phyloP scores from a whole-genome alignment of 2,888 invertebrate species.

The Chrysolina oricalcia region DNA sequence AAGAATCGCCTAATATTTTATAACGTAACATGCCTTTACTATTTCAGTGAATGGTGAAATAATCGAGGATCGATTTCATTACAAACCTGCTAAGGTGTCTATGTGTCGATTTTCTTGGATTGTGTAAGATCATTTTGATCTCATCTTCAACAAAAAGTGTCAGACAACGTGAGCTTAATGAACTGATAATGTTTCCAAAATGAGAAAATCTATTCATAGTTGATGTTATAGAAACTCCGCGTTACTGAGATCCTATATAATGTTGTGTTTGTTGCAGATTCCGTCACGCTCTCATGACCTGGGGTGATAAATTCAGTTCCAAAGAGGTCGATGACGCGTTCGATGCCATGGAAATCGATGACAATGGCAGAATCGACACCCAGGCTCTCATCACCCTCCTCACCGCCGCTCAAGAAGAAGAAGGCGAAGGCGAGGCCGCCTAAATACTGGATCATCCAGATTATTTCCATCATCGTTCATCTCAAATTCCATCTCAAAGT shows the following conservation, averaged over 20 bases:
- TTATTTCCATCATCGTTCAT: background rate
- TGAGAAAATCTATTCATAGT: background rate
- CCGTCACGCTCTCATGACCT: conserved; percentile 93
- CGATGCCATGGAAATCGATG: conserved; percentile 94
- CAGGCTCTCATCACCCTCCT: conserved; percentile 89
- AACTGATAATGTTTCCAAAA: no score
- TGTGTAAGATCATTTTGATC: no score
- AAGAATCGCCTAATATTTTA: no score
- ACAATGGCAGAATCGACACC: conserved; percentile 92
- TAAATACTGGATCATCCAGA: conserved; percentile 58
- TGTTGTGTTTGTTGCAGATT: conserved; percentile 73
- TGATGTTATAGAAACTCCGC: background rate
- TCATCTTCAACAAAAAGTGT: no score
- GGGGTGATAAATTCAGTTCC: conserved; percentile 92
- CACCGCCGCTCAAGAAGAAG: conserved; percentile 89
- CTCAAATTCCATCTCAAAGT: background rate
- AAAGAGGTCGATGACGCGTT: conserved; percentile 94
- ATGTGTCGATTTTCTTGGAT: no score
- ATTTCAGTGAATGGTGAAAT: no score
- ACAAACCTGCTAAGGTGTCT: no score
- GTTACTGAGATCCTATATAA: background rate
- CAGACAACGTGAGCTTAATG: no score
- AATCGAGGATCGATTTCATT: no score
- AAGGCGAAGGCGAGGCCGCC: conserved; percentile 75
- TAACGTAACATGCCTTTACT: no score